Evolutionary conservation across 2,888 invertebrate genomes (phyloP).

Genomic region (Isotomurus palustris): DNA sequence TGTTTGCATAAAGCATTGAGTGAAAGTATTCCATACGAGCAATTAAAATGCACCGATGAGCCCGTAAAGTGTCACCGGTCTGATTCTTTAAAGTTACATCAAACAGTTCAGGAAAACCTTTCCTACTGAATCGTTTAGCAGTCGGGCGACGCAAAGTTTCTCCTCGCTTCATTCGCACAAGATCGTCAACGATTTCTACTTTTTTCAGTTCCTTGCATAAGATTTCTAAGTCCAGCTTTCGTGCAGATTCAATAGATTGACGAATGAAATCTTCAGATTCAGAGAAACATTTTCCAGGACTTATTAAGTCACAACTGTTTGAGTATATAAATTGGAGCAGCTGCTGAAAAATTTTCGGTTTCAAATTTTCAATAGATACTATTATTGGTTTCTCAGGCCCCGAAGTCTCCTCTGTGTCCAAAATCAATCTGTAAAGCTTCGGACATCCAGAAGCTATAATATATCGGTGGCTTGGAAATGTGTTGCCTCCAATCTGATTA

Average conservation of each 20-base stretch:
- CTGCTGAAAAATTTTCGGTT: constrained; percentile 65
- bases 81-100: constrained; percentile 7
- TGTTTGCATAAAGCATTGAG: constrained; percentile 68
- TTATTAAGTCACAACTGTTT: constrained; percentile 60
- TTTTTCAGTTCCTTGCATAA: constrained; percentile 1
- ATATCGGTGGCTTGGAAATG: constrained; percentile 68
- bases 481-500: constrained; percentile 57
- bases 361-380: constrained; percentile 56
- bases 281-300: constrained; percentile 53
- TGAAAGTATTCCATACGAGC: constrained; percentile 79
- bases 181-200: neutral
- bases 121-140: neutral
- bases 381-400: constrained; percentile 47
- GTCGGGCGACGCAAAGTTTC: neutral
- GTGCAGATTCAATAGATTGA: neutral
- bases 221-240: constrained; percentile 9
- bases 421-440: constrained; percentile 59
- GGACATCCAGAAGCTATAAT: constrained; percentile 64
- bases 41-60: constrained; percentile 76
- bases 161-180: neutral
- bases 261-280: constrained; percentile 7
- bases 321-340: constrained; percentile 68
- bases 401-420: constrained; percentile 48
- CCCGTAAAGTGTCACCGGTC: constrained; percentile 52
- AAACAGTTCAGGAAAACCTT: neutral